Percentiles rank a stretch among this genome's conserved stretches.
Evolutionary conservation across 1,140 invertebrate species (phyloP).

Genomic region (Drosophila willistoni): DNA sequence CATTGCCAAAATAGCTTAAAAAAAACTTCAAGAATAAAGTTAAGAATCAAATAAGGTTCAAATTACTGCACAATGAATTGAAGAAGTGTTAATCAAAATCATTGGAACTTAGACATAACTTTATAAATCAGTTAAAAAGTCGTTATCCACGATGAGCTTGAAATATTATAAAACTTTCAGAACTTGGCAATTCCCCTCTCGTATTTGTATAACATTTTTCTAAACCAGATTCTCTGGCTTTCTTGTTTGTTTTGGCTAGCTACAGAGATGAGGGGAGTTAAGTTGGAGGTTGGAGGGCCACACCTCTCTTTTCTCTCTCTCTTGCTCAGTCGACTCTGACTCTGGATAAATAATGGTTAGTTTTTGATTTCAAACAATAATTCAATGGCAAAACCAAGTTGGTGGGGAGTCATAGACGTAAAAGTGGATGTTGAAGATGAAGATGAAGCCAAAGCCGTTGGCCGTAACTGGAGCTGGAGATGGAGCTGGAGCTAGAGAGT

Average conservation of each 20-base stretch:
- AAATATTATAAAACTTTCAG: not conserved
- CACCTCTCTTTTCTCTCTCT: slow-evolving; percentile 35
- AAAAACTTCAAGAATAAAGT: too few relatives aligned
- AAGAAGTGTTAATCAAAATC: too few relatives aligned
- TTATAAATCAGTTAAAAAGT: too few relatives aligned
- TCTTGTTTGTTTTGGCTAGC: slow-evolving; percentile 33
- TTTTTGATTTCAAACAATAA: slow-evolving; percentile 76
- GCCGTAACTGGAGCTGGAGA: slow-evolving; percentile 29
- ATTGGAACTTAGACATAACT: too few relatives aligned
- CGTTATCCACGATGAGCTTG: too few relatives aligned
- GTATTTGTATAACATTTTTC: slow-evolving; percentile 22
- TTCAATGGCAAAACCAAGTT: slow-evolving; percentile 56
- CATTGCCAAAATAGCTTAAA: too few relatives aligned
- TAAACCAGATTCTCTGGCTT: slow-evolving; percentile 23
- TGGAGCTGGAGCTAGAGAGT: slow-evolving; percentile 17
- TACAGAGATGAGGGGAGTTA: not conserved
- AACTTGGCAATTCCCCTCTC: slow-evolving; percentile 17
- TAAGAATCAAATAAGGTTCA: too few relatives aligned
- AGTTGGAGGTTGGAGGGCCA: slow-evolving; percentile 13
- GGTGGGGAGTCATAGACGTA: slow-evolving; percentile 4
- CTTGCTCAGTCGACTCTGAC: not conserved
- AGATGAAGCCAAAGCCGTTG: not conserved
- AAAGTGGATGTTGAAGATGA: not conserved
- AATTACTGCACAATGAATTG: too few relatives aligned
- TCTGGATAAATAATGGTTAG: slow-evolving; percentile 69